Evolutionary conservation across 2,888 invertebrate species (phyloP).

Genomic region (Leptopilina myrica): DNA sequence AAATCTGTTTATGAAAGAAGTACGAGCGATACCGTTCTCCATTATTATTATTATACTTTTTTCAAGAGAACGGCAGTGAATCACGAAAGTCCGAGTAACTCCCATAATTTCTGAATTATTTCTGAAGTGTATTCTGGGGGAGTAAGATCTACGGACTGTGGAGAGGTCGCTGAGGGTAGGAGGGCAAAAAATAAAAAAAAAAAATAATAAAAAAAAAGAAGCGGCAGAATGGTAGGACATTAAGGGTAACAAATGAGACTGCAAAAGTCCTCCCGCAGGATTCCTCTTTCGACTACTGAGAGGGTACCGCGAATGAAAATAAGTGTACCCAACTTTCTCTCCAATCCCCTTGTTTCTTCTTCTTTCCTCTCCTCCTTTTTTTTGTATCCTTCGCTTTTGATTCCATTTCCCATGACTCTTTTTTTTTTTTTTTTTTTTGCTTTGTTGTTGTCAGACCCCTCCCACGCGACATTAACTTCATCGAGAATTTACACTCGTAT

Average conservation of each 20-base stretch:
- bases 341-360: constrained; percentile 40
- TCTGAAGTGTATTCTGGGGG: constrained; percentile 48
- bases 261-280: constrained; percentile 71
- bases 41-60: constrained; percentile 58
- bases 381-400: constrained; percentile 41
- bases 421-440: constrained; percentile 41
- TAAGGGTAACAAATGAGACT: constrained; percentile 75
- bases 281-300: constrained; percentile 65
- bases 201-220: constrained; percentile 39
- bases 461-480: constrained; percentile 60
- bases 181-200: constrained; percentile 46
- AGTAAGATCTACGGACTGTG: too few species aligned
- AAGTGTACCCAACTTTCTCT: constrained; percentile 67
- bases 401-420: constrained; percentile 46
- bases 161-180: neutral
- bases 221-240: constrained; percentile 62
- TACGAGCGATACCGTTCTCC: constrained; percentile 58
- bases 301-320: constrained; percentile 74
- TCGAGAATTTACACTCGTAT: constrained; percentile 57
- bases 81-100: constrained; percentile 61
- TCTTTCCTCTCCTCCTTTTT: neutral
- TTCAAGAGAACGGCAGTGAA: constrained; percentile 54
- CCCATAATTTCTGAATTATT: constrained; percentile 68
- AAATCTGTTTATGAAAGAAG: constrained; percentile 33
- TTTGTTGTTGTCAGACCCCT: constrained; percentile 30